These are phyloP conservation scores for Carterocephalus palaemon DNA, from an alignment of 2,888 invertebrate genomes.

Conservation along the genomic window DNA sequence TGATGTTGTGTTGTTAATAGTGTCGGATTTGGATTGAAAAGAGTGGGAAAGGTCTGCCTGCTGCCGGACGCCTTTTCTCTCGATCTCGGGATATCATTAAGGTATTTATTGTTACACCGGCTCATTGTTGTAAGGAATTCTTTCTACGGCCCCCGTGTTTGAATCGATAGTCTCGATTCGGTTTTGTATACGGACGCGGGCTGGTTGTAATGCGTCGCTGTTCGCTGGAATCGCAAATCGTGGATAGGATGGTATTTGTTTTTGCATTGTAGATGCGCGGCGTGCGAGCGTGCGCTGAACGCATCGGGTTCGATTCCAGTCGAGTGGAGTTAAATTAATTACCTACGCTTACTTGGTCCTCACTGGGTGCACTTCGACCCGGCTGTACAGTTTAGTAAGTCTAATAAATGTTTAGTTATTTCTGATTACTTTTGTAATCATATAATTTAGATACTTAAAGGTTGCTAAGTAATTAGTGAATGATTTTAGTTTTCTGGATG, in stretches of 20 bases:
- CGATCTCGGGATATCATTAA: slow-evolving; percentile 78
- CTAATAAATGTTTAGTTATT: no score
- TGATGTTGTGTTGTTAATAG: slow-evolving; percentile 70
- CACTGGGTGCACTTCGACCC: slow-evolving; percentile 43
- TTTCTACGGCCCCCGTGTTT: slow-evolving; percentile 68
- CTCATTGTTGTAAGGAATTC: slow-evolving; percentile 77
- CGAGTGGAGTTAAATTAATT: slow-evolving; percentile 72
- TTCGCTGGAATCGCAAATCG: slow-evolving; percentile 60
- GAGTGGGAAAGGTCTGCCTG: slow-evolving; percentile 67
- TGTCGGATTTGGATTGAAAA: slow-evolving; percentile 70
- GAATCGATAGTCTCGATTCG: slow-evolving; percentile 68
- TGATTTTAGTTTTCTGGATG: no score
- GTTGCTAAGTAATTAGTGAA: no score
- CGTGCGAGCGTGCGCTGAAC: slow-evolving; percentile 55
- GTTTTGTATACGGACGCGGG: slow-evolving; percentile 47
- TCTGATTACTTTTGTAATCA: no score
- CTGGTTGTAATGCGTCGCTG: slow-evolving; percentile 53
- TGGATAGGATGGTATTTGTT: slow-evolving; percentile 58
- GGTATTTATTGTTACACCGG: slow-evolving; percentile 79
- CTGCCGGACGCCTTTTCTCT: slow-evolving; percentile 72
- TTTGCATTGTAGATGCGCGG: slow-evolving; percentile 72
- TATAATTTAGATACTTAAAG: no score
- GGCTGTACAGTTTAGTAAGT: slow-evolving; percentile 28
- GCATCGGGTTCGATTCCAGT: slow-evolving; percentile 55
- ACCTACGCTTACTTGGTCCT: slow-evolving; percentile 34